Percentiles rank a stretch among this genome's conserved stretches.
Evolutionary conservation across 2,797 vertebrate genomes (phyloP).

Genomic region (Clarias pachynema): DNA sequence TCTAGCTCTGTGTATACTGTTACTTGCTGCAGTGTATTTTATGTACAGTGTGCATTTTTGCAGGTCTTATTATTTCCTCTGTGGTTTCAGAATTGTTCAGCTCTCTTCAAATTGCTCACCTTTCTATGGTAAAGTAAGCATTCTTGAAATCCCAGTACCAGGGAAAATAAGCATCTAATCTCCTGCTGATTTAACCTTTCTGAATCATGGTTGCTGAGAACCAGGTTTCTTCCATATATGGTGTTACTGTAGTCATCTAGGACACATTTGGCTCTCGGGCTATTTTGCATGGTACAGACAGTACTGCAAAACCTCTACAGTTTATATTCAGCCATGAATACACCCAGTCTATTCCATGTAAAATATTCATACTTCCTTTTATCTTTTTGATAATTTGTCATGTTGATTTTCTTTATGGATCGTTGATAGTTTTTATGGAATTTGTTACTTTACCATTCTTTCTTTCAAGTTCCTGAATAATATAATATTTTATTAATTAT

Average conservation of each 20-base stretch:
- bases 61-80: background rate
- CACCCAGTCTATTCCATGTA: background rate
- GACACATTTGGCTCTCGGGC: background rate
- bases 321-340: conserved; percentile 2
- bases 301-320: background rate
- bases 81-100: background rate
- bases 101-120: background rate
- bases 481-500: background rate
- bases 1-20: background rate
- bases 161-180: background rate
- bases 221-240: background rate
- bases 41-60: background rate
- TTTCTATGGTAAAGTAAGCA: background rate
- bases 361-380: background rate
- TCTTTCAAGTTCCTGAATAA: background rate
- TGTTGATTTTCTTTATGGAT: background rate
- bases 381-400: background rate
- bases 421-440: too few species aligned
- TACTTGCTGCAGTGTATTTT: background rate
- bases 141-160: background rate
- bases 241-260: background rate
- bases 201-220: background rate
- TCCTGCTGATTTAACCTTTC: background rate
- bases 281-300: background rate
- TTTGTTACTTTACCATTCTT: background rate